Conservation (phyloP, 2,113 vertebrate genomes). For the Fukomys damarensis region DNA sequence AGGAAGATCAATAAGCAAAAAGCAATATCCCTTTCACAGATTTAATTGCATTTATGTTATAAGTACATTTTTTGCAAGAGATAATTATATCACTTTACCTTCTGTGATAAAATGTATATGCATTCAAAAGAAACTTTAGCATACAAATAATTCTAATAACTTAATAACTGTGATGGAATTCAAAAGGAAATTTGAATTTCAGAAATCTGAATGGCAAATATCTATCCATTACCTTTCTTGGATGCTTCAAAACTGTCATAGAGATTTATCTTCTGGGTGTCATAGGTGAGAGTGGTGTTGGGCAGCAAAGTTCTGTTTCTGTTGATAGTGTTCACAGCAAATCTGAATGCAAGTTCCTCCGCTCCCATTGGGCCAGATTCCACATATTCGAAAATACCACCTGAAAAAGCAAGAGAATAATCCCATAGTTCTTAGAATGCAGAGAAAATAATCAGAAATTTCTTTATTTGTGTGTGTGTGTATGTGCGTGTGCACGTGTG, state of each 20-base stretch:
- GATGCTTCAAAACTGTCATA: constrained; percentile 99
- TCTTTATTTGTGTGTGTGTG: not conserved
- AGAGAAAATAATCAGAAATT: not conserved
- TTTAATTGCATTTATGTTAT: not conserved
- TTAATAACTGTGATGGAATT: not conserved
- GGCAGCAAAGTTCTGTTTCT: constrained; percentile 98
- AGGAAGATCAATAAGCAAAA: not conserved
- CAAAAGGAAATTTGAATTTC: not conserved
- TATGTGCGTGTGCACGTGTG: not conserved
- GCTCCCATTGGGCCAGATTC: constrained; percentile 98
- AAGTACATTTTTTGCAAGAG: not conserved
- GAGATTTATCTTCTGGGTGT: constrained; percentile 99
- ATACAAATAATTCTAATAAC: not conserved
- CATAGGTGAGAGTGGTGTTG: constrained; percentile 98
- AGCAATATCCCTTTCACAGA: not conserved
- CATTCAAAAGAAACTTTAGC: not conserved
- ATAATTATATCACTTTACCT: not conserved
- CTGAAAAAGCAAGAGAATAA: constrained; percentile 82
- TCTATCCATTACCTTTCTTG: constrained; percentile 93
- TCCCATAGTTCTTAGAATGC: constrained; percentile 58
- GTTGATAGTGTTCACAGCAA: constrained; percentile 99
- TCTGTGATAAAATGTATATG: not conserved
- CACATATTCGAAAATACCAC: constrained; percentile 98
- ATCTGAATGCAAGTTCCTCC: constrained; percentile 98
- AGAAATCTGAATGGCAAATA: constrained; percentile 32